Evolutionary conservation across 2,797 vertebrate species (phyloP).

Genomic region (Sylvia borin): DNA sequence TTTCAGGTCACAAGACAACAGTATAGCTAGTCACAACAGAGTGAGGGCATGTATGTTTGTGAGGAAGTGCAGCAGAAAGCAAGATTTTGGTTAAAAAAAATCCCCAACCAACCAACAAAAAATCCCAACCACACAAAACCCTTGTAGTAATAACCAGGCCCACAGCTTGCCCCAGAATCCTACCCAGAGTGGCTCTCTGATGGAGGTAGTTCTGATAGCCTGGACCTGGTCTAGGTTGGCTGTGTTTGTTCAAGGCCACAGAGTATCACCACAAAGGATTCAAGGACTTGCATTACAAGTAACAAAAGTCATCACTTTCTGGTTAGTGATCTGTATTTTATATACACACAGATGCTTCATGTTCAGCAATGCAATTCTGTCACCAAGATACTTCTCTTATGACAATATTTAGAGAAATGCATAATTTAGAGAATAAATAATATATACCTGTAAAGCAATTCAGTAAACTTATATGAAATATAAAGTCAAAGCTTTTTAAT

Average conservation of each 20-base stretch:
- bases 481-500: background rate
- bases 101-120: background rate
- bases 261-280: background rate
- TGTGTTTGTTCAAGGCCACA: background rate
- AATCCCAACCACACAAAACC: background rate
- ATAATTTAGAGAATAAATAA: background rate
- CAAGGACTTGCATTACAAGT: background rate
- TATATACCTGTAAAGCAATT: background rate
- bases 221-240: background rate
- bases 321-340: background rate
- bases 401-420: background rate
- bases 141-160: background rate
- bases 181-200: background rate
- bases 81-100: background rate
- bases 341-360: background rate
- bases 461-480: constrained; percentile 7
- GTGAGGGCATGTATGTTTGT: accelerated
- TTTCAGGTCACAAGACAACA: background rate
- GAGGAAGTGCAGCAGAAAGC: background rate
- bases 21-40: background rate
- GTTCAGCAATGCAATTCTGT: background rate
- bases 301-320: background rate
- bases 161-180: background rate
- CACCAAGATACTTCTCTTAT: background rate
- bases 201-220: background rate